Evolutionary conservation across 53 echinoderm and acorn worm genomes (phyloP), one percentile per base, ranked within the genome.

Genomic region (Zoroaster sp.): DNA sequence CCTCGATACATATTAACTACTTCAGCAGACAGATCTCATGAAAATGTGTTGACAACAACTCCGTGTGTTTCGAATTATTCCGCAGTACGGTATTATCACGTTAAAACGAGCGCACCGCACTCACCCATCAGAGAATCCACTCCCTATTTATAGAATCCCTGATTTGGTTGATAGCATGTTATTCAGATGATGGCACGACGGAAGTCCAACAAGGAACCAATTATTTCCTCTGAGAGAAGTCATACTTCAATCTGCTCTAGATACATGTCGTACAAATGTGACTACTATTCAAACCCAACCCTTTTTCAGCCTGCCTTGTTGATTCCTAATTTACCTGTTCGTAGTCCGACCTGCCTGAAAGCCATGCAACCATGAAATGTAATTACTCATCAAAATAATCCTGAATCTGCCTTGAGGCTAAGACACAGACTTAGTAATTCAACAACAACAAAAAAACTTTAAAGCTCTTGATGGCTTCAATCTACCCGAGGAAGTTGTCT

Each of bases 151-250:
- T n/a, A n/a, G n/a, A n/a, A 59, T 59, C 63, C 63, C 39, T 21
- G 18, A 59, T 59, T 59, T 34, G 41, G 34, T 82, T 32, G 31
- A 54, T 54, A 2, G 77, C 18, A 55, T 78, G 78, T 78, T 68
- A 66, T 82, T 44, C 67, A 38, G 82, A 66, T 82, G 82, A 66
- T 41, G 30, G 66, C 66, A 28, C 25, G 30, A 32, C 31, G 82
- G 82, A 82, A 82, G 68, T 45, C 66, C 67, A 68, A 67, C 67
- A 66, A 66, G 44, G 41, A 68, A 41, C 82, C 68, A 68, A 82
- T 82, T 82, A 68, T 44, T 82, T 82, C 82, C 82, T 82, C 7
- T 6, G 66, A 17, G 65, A 66, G 82, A 82, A 67, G 82, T 82
- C 45, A 82, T 82, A 43, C 32, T 76, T 63, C 21, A 28, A 59